Base-by-base conservation (phyloP, 2,113 vertebrate species). In the Neodontobutis hainanensis region DNA sequence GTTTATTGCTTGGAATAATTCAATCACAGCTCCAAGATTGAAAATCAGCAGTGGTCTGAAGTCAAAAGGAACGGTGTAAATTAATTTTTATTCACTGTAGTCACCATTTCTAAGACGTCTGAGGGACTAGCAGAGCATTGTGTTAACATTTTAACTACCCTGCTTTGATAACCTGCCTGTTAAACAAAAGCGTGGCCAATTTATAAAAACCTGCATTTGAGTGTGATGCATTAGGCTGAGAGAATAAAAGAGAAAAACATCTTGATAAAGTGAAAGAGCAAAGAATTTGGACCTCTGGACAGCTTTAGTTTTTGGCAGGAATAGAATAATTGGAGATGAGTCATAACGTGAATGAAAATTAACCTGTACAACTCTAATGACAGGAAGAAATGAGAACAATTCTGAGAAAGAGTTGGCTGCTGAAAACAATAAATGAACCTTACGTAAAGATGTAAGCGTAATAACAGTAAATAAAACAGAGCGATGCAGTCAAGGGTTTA, bases 321-420 rank as follows among this genome's bases (percentile, higher is more conserved):
- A 78, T 48, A 38, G 47, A 72, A 75, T 81, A 70, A 81, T 68
- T 77, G 69, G 15, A 55, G 64, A 75, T 78, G 78, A 83, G 68
- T 81, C 73, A 80, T n/a, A 44, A 48, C 61, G 49, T 27, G 65
- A 45, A 56, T 69, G 14, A 66, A 70, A 68, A 75, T 58, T 48
- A 67, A 69, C 60, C 57, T 68, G 52, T 35, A 34, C 27, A 38
- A 27, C 44, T 63, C 68, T 43, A 40, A 68, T 10, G 61, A 68
- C 55, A 49, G 69, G 48, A 61, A 14, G 11, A 68, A 46, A 66
- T 51, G 53, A 75, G 32, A 68, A 61, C 43, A 32, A 60, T 78
- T 73, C 36, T 64, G 42, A 38, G 11, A 11, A 59, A 65, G 8
- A 2, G 45, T 6, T 50, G 64, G 57, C 14, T 9, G 55, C 8